Evolutionary conservation across 1,140 invertebrate species (phyloP).

Genomic region (Neodiprion pinetum): DNA sequence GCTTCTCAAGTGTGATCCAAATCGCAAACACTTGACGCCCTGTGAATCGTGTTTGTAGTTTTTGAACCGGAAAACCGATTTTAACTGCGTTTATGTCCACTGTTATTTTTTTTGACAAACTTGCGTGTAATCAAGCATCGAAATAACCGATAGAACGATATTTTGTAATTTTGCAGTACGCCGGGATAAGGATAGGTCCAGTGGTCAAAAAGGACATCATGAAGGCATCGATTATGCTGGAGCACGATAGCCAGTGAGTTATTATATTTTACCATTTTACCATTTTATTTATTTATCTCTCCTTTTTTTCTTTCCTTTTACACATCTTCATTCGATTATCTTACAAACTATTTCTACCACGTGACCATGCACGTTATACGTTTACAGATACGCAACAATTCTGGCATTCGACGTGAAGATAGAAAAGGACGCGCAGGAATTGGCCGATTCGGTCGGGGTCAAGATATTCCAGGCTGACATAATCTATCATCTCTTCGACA

Average conservation of each 20-base stretch:
- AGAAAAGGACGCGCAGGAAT: constrained; percentile 95
- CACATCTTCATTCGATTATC: not conserved
- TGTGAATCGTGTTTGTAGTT: too few species aligned
- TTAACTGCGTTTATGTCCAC: not conserved
- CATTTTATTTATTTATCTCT: not conserved
- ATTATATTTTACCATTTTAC: constrained; percentile 15
- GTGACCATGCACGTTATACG: not conserved
- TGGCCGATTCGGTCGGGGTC: constrained; percentile 93
- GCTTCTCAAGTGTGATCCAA: too few species aligned
- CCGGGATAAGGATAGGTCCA: constrained; percentile 98
- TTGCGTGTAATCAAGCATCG: not conserved
- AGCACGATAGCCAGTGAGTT: constrained; percentile 95
- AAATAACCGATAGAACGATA: constrained; percentile 16
- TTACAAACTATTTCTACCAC: not conserved
- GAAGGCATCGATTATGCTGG: constrained; percentile 99
- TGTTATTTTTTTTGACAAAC: not conserved
- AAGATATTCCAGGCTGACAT: constrained; percentile 99
- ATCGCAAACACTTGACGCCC: too few species aligned
- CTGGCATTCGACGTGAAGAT: constrained; percentile 99
- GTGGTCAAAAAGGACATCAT: constrained; percentile 99
- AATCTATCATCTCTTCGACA: constrained; percentile 99
- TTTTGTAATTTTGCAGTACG: constrained; percentile 78
- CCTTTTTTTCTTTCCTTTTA: not conserved
- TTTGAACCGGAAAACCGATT: not conserved
- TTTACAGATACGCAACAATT: constrained; percentile 90